These are phyloP conservation scores for Cephus spinipes DNA, from an alignment of 2,888 invertebrate species.

Conservation along the genomic window DNA sequence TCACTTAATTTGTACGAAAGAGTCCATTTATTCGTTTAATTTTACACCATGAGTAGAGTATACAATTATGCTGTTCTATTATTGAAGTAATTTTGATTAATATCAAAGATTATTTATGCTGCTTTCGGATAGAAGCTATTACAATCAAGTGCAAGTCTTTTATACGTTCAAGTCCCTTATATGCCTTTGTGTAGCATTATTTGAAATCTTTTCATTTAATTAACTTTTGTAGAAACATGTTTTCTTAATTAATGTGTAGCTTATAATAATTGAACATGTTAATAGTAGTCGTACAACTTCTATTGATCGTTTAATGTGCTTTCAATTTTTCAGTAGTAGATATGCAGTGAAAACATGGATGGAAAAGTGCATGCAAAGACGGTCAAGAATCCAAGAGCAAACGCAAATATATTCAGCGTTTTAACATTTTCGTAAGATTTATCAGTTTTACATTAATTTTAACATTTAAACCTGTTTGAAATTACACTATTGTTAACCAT, in stretches of 20 bases:
- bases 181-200: neutral
- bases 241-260: neutral
- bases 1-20: neutral
- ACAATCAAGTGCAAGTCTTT: too few species aligned
- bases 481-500: too few species aligned
- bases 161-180: neutral
- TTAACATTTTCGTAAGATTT: conserved; percentile 70
- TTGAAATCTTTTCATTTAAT: neutral
- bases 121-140: neutral
- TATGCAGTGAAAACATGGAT: conserved; percentile 47
- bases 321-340: neutral
- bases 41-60: neutral
- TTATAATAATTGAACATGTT: neutral
- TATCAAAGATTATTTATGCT: neutral
- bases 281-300: neutral
- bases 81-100: neutral
- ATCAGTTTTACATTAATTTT: neutral
- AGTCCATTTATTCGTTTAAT: neutral
- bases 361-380: conserved; percentile 53
- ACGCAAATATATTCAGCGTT: conserved; percentile 69
- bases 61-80: neutral
- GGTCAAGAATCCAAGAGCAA: conserved; percentile 68
- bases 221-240: neutral
- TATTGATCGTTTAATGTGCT: neutral
- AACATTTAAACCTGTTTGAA: too few species aligned